phyloP scores from a whole-genome alignment of 2,797 vertebrate genomes.

The Hyperoplus lanceolatus region DNA sequence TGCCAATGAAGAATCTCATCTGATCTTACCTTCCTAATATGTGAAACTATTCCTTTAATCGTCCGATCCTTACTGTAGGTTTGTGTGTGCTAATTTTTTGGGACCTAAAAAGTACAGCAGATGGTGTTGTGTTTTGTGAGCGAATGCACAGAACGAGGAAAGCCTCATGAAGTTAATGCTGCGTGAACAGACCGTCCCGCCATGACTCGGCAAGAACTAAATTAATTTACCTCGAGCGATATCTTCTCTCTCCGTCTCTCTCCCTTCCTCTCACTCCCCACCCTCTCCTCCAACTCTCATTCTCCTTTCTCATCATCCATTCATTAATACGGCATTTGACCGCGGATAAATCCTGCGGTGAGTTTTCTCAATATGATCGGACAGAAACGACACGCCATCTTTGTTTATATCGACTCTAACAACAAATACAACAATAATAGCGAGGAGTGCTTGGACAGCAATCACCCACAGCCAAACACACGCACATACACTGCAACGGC shows the following conservation, averaged over 20 bases:
- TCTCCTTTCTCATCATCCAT: background rate
- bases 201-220: conserved; percentile 47
- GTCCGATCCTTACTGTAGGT: background rate
- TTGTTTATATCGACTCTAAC: background rate
- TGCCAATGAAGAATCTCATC: too few relatives aligned
- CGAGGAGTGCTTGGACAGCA: conserved; percentile 4
- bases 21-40: background rate
- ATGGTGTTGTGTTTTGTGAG: background rate
- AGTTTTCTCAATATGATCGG: background rate
- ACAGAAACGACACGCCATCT: background rate
- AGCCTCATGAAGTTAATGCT: conserved; percentile 48
- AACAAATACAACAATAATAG: background rate
- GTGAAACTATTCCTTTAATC: background rate
- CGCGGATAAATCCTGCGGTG: background rate
- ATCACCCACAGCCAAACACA: conserved; percentile 46
- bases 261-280: background rate
- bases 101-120: background rate
- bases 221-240: conserved; percentile 34
- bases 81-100: background rate
- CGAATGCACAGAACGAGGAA: conserved; percentile 19
- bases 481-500: conserved; percentile 11
- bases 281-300: too few relatives aligned
- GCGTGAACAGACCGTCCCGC: conserved; percentile 49
- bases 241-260: conserved; percentile 3
- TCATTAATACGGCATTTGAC: conserved; percentile 4